Conservation (phyloP, 2,113 vertebrate genomes). For the Cinclus cinclus region DNA sequence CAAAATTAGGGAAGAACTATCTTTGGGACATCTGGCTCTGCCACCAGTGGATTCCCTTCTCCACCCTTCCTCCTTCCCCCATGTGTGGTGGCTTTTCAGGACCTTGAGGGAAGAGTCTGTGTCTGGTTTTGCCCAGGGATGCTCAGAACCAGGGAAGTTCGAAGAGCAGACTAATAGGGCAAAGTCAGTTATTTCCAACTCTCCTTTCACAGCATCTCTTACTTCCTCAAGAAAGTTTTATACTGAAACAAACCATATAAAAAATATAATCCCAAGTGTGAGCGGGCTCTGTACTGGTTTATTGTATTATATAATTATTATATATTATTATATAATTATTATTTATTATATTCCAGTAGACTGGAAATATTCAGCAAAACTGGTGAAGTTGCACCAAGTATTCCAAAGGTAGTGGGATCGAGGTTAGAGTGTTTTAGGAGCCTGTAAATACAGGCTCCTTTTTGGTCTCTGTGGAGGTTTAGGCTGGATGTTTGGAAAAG, state of each 20-base stretch:
- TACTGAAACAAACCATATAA: rapidly evolving
- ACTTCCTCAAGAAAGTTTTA: neutral
- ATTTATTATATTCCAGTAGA: neutral
- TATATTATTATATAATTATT: no score
- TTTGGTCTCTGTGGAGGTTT: neutral
- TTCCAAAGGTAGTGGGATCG: neutral
- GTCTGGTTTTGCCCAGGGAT: neutral
- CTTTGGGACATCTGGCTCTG: neutral
- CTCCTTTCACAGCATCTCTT: neutral
- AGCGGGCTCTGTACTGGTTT: neutral
- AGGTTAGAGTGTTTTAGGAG: neutral
- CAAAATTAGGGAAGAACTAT: neutral
- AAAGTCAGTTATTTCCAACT: rapidly evolving
- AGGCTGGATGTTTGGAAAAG: neutral
- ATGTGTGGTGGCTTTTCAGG: rapidly evolving
- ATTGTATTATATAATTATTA: no score
- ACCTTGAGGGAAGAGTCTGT: neutral
- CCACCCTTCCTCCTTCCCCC: neutral
- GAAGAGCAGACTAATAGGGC: neutral
- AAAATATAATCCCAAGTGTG: neutral
- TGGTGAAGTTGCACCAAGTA: rapidly evolving
- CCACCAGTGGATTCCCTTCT: rapidly evolving
- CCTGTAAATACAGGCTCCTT: neutral
- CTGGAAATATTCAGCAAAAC: neutral
- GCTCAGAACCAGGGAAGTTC: neutral